Base-by-base conservation (phyloP, 2,113 vertebrate genomes). In the Grantiella picta region DNA sequence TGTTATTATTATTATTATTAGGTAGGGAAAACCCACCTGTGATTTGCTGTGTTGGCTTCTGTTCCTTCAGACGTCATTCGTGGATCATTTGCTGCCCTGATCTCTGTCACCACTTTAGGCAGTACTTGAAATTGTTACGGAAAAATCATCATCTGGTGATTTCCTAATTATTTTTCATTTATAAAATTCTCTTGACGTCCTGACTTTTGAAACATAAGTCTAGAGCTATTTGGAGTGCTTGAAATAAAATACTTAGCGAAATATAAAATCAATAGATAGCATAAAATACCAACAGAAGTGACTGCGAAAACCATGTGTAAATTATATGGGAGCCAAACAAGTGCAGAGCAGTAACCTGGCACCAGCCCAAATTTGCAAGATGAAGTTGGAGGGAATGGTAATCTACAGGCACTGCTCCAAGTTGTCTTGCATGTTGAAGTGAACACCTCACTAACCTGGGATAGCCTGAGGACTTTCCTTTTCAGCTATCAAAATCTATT, bases 111-210 rank as follows among this genome's bases (percentile, higher is more conserved):
- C 33, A 3, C 59, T 90, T 92, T 29, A 90, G 81, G 66, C 47
- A 89, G 85, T 81, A 82, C 59, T 95, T 95, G 82, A 95, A 91
- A 89, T 86, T 91, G 54, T 90, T 96, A 92, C 85, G 76, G 64
- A 96, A 95, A 88, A 95, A 93, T 60, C 81, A 91, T 94, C 73
- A 82, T 91, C 81, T 92, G 31, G 63, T 92, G 88, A 95, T 94
- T 97, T 90, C 53, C 68, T 95, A 89, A 87, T 96, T 96, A 93
- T 97, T 95, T 96, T 90, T 97, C 95, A 79, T 95, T 94, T 94
- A 91, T 90, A 89, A 94, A 89, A 94, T 88, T 95, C 79, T 85
- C 45, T 92, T 96, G 95, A 94, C 65, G 81, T 79, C 31, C 22
- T 96, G 91, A 85, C 84, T 95, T 87, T 86, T 63, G 54, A 91